Evolutionary conservation across 2,113 vertebrate genomes (phyloP).

Genomic region (Aptenodytes patagonicus): DNA sequence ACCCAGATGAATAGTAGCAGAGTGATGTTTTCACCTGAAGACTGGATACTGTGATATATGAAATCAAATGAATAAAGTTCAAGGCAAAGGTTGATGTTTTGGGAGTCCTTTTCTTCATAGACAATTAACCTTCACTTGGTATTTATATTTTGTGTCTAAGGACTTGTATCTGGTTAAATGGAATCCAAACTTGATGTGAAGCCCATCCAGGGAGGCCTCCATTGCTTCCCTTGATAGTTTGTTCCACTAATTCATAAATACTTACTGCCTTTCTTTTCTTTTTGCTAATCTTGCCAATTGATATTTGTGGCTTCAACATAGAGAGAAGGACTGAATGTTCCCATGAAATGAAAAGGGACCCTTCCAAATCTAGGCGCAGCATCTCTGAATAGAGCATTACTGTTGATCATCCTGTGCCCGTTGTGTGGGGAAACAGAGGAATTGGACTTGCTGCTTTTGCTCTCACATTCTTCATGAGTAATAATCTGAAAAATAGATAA

Average conservation of each 20-base stretch:
- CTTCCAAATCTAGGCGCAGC: background rate
- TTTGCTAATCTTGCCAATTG: background rate
- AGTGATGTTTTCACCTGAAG: background rate
- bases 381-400: background rate
- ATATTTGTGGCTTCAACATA: background rate
- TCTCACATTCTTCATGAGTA: background rate
- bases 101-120: background rate
- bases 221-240: background rate
- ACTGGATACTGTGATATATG: background rate
- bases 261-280: background rate
- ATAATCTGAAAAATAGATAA: background rate
- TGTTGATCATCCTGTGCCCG: background rate
- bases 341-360: background rate
- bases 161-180: background rate
- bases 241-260: background rate
- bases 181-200: background rate
- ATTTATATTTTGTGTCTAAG: background rate
- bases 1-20: background rate
- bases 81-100: background rate
- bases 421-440: background rate
- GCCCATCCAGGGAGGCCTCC: background rate
- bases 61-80: background rate
- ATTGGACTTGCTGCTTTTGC: background rate
- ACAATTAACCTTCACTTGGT: background rate
- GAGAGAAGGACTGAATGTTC: background rate